Percentiles rank a stretch among this genome's conserved stretches.
These are phyloP conservation scores for Gavia stellata DNA, from an alignment of 2,113 vertebrate species.

Conservation along the genomic window DNA sequence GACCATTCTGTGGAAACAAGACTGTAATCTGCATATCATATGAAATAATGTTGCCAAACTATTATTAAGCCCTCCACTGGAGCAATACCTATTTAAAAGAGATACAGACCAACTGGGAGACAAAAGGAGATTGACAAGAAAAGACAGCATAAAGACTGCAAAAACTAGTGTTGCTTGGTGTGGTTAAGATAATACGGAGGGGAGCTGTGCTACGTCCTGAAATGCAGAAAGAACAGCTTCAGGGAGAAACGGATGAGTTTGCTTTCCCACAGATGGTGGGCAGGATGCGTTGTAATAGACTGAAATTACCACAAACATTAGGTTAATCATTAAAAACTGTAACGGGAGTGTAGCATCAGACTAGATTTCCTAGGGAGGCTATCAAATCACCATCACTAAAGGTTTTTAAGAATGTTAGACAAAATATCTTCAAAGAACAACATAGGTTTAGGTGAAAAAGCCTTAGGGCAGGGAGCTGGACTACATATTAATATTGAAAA, in stretches of 20 bases:
- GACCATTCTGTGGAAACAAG: neutral
- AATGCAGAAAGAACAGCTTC: neutral
- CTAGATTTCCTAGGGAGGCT: neutral
- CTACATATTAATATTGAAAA: neutral
- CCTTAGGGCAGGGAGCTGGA: neutral
- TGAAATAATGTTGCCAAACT: neutral
- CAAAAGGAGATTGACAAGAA: neutral
- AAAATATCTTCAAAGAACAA: neutral
- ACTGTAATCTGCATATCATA: neutral
- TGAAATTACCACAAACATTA: neutral
- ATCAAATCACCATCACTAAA: neutral
- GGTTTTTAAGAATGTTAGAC: neutral
- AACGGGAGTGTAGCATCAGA: neutral
- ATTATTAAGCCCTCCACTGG: neutral
- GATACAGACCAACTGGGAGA: neutral
- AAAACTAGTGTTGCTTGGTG: neutral
- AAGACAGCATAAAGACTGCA: neutral
- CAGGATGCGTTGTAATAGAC: neutral
- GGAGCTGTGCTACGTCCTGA: neutral
- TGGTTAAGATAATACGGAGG: neutral
- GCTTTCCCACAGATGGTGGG: neutral
- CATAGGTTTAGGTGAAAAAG: neutral
- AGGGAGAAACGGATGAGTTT: neutral
- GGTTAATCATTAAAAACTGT: neutral
- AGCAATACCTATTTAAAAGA: neutral